Evolutionary conservation across 2,797 vertebrate species (phyloP), one percentile per base, ranked within the genome.

Genomic region (Philypnodon macrostomus): DNA sequence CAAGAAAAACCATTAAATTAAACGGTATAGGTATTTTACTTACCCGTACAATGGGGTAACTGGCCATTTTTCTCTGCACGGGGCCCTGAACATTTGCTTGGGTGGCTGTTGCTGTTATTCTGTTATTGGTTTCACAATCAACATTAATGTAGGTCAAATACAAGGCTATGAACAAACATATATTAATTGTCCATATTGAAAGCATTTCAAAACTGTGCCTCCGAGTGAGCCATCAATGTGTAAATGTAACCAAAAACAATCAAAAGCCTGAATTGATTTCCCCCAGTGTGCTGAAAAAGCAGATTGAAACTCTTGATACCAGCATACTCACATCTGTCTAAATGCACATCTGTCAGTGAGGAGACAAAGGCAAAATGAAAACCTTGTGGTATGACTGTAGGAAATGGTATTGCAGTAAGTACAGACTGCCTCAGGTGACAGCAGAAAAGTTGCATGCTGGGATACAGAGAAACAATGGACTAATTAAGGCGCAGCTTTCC

Each of bases 401-500:
- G 23, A 24, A 40, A 52, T 50, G 13, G 58, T 17, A 31, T 53
- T 58, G 36, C 36, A 12, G 57, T 51, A 53, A 73, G 62, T 42
- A 64, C 73, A 72, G 66, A 79, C 80, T 78, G 75, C 79, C 80
- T 63, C 80, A 78, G 82, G 81, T 86, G 81, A 88, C 76, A 81
- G 76, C 72, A 69, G 83, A 73, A 70, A 66, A 68, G 59, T 65
- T 73, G 62, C 75, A 80, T 66, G 80, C 77, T 72, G 69, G 59
- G 71, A 63, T 38, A 6, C 18, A 30, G 58, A 66, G 70, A 81
- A 88, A 86, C 75, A 83, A 81, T 64, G 66, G 49, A 54, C 75
- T 83, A 86, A 85, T 88, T 87, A 86, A 82, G 75, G 52, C 44
- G 39, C 73, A 59, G 70, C 62, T 70, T 67, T 83, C 24, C 8